Evolutionary conservation across 2,888 invertebrate genomes (phyloP).

Genomic region (Agrilus biguttatus): DNA sequence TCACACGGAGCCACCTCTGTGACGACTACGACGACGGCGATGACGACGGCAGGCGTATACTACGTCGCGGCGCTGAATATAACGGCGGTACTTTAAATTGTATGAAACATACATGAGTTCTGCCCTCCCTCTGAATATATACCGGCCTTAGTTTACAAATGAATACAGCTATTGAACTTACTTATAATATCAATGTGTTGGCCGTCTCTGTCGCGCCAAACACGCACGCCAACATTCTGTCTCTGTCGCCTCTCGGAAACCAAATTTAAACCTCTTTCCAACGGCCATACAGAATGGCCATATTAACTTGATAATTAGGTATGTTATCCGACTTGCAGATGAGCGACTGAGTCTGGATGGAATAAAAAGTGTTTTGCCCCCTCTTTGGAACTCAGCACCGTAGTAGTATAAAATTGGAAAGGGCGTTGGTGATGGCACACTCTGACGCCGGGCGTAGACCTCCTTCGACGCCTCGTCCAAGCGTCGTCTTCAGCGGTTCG

Average conservation of each 20-base stretch:
- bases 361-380: constrained; percentile 57
- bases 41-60: constrained; percentile 1
- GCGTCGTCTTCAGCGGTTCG: constrained; percentile 13
- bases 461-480: constrained; percentile 16
- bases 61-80: constrained; percentile 27
- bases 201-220: constrained; percentile 23
- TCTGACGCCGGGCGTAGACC: constrained; percentile 28
- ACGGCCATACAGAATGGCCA: constrained; percentile 58
- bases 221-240: constrained; percentile 20
- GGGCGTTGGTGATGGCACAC: constrained; percentile 34
- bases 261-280: constrained; percentile 36
- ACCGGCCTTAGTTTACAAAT: constrained; percentile 48
- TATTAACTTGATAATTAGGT: constrained; percentile 86
- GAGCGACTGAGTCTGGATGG: constrained; percentile 55
- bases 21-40: background rate
- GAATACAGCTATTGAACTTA: constrained; percentile 58
- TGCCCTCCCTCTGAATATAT: constrained; percentile 33
- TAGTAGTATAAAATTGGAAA: constrained; percentile 34
- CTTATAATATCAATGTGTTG: constrained; percentile 54
- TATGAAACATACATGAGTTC: constrained; percentile 45
- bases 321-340: constrained; percentile 83
- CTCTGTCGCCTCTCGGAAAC: constrained; percentile 29
- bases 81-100: constrained; percentile 37
- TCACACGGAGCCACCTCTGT: background rate
- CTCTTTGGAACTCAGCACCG: constrained; percentile 32